Percentiles rank a stretch among this genome's conserved stretches.
Conservation (phyloP, 2,797 vertebrate species). For the Sciaenops ocellatus region DNA sequence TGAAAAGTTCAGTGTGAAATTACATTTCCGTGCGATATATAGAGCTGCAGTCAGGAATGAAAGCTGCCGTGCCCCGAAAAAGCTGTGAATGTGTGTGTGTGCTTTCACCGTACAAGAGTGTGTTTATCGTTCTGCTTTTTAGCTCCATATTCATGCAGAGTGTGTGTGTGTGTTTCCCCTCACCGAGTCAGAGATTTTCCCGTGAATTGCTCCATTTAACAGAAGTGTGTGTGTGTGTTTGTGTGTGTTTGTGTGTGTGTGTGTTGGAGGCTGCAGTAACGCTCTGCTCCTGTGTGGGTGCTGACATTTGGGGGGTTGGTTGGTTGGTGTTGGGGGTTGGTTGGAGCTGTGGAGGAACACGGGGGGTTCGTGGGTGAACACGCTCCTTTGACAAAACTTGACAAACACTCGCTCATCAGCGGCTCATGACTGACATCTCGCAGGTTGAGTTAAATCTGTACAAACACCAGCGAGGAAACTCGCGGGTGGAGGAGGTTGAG, state of each 20-base stretch:
- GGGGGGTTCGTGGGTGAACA: constrained; percentile 34
- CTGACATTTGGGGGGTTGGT: constrained; percentile 24
- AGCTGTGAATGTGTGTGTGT: constrained; percentile 36
- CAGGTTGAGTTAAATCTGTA: constrained; percentile 15
- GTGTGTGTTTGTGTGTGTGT: no score
- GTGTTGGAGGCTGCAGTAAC: constrained; percentile 45
- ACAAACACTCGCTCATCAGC: constrained; percentile 28
- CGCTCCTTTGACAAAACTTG: constrained; percentile 31
- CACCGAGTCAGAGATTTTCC: constrained; percentile 46
- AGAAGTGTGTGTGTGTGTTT: constrained; percentile 25
- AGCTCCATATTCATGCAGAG: constrained; percentile 52
- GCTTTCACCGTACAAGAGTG: constrained; percentile 45
- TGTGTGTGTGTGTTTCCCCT: constrained; percentile 23
- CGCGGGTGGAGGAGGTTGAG: background rate
- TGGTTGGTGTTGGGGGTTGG: background rate
- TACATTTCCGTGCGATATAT: constrained; percentile 61
- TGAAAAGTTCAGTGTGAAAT: constrained; percentile 74
- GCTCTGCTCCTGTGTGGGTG: constrained; percentile 24
- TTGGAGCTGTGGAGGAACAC: background rate
- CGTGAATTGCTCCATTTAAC: constrained; percentile 66
- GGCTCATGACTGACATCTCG: constrained; percentile 17
- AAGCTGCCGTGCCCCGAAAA: constrained; percentile 52
- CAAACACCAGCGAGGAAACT: background rate
- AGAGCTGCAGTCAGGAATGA: constrained; percentile 64
- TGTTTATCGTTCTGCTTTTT: constrained; percentile 55